Evolutionary conservation across 2,888 invertebrate genomes (phyloP).

Genomic region (Leucophenga montana): DNA sequence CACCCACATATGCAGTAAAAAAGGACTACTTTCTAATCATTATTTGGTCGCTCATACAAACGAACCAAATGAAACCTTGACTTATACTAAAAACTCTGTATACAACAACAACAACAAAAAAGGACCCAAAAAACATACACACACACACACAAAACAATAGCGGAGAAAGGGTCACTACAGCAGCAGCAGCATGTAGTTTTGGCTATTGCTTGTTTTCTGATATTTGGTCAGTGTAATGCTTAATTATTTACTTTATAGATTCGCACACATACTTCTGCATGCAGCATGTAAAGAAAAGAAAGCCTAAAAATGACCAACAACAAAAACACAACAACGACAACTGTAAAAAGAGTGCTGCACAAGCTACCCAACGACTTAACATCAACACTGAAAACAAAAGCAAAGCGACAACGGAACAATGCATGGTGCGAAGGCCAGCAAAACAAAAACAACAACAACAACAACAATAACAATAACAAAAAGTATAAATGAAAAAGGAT

Average conservation of each 20-base stretch:
- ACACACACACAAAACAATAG: conserved; percentile 31
- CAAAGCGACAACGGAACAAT: conserved; percentile 9
- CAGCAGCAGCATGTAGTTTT: too few species aligned
- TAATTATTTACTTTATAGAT: conserved; percentile 59
- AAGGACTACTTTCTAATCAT: conserved; percentile 64
- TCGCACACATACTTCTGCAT: neutral
- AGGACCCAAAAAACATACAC: conserved; percentile 3
- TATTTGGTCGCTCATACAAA: conserved; percentile 52
- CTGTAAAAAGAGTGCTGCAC: neutral
- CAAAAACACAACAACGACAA: conserved; percentile 13
- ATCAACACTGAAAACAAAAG: neutral
- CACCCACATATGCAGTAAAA: conserved; percentile 32
- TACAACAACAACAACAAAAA: too few species aligned
- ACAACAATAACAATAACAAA: conserved; percentile 53
- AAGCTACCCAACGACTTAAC: neutral
- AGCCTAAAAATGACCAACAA: conserved; percentile 48
- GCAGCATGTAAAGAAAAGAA: conserved; percentile 33
- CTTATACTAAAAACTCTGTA: conserved; percentile 11
- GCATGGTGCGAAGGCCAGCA: too few species aligned
- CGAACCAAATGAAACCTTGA: conserved; percentile 31
- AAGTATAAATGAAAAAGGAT: too few species aligned
- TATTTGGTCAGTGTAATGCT: conserved; percentile 67
- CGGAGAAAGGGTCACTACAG: conserved; percentile 38
- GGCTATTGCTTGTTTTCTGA: conserved; percentile 43
- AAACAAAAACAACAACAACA: conserved; percentile 53